phyloP scores from a whole-genome alignment of 2,797 vertebrate genomes.

The Sciurus carolinensis region DNA sequence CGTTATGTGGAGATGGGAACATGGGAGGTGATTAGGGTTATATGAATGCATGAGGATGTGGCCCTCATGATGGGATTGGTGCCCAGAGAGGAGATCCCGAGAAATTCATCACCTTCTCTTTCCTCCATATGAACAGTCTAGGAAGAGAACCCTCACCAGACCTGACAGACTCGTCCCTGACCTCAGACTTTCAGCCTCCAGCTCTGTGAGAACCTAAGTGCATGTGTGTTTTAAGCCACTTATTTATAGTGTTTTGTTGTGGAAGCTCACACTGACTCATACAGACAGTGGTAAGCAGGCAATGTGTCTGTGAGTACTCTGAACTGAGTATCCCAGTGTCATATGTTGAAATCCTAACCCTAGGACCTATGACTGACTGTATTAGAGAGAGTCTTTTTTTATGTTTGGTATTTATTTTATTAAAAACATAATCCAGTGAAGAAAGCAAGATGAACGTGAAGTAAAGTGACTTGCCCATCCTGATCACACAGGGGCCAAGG shows the following conservation, averaged over 20 bases:
- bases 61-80: not conserved
- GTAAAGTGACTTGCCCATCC: too few species aligned
- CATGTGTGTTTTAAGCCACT: not conserved
- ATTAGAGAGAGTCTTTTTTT: not conserved
- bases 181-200: not conserved
- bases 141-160: too few species aligned
- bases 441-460: not conserved
- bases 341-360: not conserved
- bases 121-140: too few species aligned
- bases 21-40: not conserved
- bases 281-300: not conserved
- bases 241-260: not conserved
- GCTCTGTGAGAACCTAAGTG: not conserved
- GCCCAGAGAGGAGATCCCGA: not conserved
- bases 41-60: not conserved
- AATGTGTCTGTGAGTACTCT: not conserved
- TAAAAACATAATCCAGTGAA: not conserved
- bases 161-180: not conserved
- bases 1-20: too few species aligned
- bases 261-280: not conserved
- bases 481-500: too few species aligned
- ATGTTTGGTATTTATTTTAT: constrained; percentile 1
- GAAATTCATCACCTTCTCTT: too few species aligned
- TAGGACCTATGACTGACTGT: not conserved
- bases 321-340: not conserved